phyloP scores from a whole-genome alignment of 2,888 invertebrate genomes.

The Diarsia brunnea region DNA sequence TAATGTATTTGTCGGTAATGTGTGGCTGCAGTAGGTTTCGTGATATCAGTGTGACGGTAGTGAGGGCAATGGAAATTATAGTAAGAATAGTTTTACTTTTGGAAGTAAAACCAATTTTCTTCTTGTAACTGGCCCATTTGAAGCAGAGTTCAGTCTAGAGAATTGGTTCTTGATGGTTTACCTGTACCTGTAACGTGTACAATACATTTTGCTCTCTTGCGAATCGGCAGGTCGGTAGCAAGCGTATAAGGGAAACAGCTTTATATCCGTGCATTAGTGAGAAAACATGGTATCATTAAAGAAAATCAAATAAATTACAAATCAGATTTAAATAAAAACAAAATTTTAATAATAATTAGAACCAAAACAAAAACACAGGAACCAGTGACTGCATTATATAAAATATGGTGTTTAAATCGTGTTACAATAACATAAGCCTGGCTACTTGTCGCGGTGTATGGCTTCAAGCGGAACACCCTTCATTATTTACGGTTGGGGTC shows the following conservation, averaged over 20 bases:
- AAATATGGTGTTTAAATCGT: constrained; percentile 13
- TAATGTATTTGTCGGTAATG: constrained; percentile 42
- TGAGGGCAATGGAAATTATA: not conserved
- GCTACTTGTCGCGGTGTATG: constrained; percentile 41
- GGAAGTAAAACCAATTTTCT: not conserved
- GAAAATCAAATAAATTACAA: constrained; percentile 2
- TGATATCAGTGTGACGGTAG: not conserved
- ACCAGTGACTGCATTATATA: not conserved
- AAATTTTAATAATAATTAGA: constrained; percentile 2
- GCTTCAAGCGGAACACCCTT: constrained; percentile 59
- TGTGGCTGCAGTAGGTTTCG: not conserved
- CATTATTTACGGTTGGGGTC: constrained; percentile 26
- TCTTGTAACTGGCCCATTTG: not conserved
- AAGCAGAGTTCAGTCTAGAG: too few species aligned
- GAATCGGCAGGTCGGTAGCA: not conserved
- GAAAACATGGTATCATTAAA: not conserved
- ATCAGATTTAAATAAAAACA: not conserved
- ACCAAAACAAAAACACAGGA: constrained; percentile 8
- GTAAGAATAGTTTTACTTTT: not conserved
- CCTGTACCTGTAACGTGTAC: too few species aligned
- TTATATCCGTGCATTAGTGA: not conserved
- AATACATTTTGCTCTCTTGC: not conserved
- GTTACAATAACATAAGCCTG: constrained; percentile 37
- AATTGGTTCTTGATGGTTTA: too few species aligned
- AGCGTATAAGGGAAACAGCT: not conserved